phyloP scores from a whole-genome alignment of 2,113 vertebrate genomes.

The Osmerus eperlanus region DNA sequence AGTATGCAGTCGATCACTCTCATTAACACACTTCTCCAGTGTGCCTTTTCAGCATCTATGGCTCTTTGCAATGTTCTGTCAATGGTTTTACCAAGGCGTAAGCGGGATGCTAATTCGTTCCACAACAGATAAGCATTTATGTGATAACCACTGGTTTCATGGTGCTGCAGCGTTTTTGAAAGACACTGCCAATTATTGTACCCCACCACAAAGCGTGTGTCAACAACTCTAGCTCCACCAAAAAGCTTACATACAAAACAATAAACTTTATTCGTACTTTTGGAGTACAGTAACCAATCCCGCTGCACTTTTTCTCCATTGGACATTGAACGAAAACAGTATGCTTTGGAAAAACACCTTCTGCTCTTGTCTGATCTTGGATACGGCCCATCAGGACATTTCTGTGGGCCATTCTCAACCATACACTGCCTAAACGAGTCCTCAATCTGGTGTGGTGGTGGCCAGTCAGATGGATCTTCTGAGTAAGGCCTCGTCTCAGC shows the following conservation, averaged over 20 bases:
- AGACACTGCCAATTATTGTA: slow-evolving; percentile 23
- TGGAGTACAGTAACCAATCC: no score
- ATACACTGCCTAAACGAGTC: no score
- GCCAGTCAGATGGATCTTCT: no score
- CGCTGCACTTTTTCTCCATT: no score
- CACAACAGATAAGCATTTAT: slow-evolving; percentile 18
- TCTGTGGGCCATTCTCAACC: no score
- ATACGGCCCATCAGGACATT: no score
- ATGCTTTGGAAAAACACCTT: neutral
- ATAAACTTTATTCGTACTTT: neutral
- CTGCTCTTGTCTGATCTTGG: neutral
- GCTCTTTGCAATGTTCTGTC: slow-evolving; percentile 12
- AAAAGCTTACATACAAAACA: slow-evolving; percentile 19
- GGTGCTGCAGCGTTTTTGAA: slow-evolving; percentile 22
- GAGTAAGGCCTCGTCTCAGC: no score
- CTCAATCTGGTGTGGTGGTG: no score
- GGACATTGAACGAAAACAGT: no score
- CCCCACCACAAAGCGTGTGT: slow-evolving; percentile 14
- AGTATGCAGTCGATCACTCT: slow-evolving; percentile 2
- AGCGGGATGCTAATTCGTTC: slow-evolving; percentile 16
- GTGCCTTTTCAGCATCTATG: neutral
- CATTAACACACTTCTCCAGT: slow-evolving; percentile 11
- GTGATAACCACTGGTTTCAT: slow-evolving; percentile 25
- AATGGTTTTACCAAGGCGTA: slow-evolving; percentile 4
- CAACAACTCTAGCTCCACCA: slow-evolving; percentile 9